Percentiles rank a stretch among this genome's conserved stretches.
Evolutionary conservation across 1,140 invertebrate species (phyloP).

Genomic region (Rhyzopertha dominica): DNA sequence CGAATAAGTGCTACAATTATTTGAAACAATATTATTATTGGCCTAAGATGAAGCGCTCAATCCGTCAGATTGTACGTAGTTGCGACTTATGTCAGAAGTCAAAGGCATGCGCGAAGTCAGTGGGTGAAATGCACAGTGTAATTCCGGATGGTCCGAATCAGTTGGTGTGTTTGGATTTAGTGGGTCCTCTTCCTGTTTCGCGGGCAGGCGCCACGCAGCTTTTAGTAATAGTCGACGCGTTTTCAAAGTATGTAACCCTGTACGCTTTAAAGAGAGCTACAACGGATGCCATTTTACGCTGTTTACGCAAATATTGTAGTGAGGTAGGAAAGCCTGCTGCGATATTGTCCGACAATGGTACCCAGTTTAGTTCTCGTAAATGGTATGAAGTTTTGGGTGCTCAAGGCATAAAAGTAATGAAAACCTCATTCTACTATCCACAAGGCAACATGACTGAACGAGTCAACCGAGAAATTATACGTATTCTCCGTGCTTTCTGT

Average conservation of each 20-base stretch:
- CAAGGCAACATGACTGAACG: conserved; percentile 9
- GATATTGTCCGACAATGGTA: conserved; percentile 9
- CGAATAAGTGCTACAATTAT: background rate
- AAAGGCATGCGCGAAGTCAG: background rate
- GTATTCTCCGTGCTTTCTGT: conserved; percentile 4
- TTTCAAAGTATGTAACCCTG: conserved; percentile 10
- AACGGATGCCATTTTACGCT: background rate
- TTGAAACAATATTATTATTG: conserved; percentile 7
- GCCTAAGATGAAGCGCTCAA: background rate
- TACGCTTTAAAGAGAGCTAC: background rate
- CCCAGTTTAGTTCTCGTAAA: conserved; percentile 1
- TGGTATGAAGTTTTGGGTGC: background rate
- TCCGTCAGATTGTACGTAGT: background rate
- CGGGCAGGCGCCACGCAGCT: conserved; percentile 6
- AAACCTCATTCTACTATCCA: conserved; percentile 12
- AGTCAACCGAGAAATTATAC: conserved; percentile 3
- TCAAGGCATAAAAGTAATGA: background rate
- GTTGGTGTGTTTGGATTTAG: conserved; percentile 6
- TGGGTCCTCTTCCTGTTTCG: conserved; percentile 3
- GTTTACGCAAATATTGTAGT: conserved; percentile 1
- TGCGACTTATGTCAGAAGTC: conserved; percentile 3
- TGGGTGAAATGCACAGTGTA: conserved; percentile 2
- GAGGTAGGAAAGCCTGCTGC: conserved; percentile 1
- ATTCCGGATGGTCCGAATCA: conserved; percentile 6
- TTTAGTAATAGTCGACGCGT: conserved; percentile 7